Base-by-base conservation (phyloP, 1,140 invertebrate genomes). In the Acromyrmex heyeri region DNA sequence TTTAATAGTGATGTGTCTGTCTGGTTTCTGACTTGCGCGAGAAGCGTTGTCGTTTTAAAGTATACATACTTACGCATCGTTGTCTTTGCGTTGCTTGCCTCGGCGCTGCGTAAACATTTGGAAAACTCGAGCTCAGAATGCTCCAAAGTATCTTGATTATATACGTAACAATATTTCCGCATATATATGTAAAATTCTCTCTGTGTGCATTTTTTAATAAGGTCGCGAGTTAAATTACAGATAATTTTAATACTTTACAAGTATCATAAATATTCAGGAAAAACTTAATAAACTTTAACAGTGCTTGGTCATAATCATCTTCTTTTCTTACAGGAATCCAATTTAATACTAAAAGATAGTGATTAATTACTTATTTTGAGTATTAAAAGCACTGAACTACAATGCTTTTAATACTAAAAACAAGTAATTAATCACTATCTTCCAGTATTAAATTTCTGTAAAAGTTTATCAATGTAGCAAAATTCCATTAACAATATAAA, bases 1-100 rank as follows among this genome's bases (percentile, higher is more conserved):
- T 83, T 83, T 75, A 83, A 83, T 61, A 75, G 69, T 75, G 69
- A 83, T 61, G 79, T 83, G 79, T 83, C 55, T 83, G 57, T 83
- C 69, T 48, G 55, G 38, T 38, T 83, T 38, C n/a, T 73, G 69
- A 83, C 79, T 83, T 50, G 69, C 21, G 69, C 70, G 69, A 73
- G 79, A 75, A 75, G 62, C 57, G 38, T 83, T 75, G 55, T 48
- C 27, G n/a, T 75, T 83, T 73, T 75, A 83, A 73, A 61, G 69
- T 67, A 21, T 75, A 73, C 69, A 44, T 38, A 59, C 34, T 53
- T 53, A 48, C 67, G 38, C 48, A 16, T 72, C 55, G 64, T 75
- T 57, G 24, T 83, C 55, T 83, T 83, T 73, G 55, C 69, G 55
- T 48, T 16, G 53, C 70, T 50, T 44, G 69, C 38, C 55, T 61